These are phyloP conservation scores for Cecidostiba fungosa DNA, from an alignment of 2,888 invertebrate species.

Conservation along the genomic window DNA sequence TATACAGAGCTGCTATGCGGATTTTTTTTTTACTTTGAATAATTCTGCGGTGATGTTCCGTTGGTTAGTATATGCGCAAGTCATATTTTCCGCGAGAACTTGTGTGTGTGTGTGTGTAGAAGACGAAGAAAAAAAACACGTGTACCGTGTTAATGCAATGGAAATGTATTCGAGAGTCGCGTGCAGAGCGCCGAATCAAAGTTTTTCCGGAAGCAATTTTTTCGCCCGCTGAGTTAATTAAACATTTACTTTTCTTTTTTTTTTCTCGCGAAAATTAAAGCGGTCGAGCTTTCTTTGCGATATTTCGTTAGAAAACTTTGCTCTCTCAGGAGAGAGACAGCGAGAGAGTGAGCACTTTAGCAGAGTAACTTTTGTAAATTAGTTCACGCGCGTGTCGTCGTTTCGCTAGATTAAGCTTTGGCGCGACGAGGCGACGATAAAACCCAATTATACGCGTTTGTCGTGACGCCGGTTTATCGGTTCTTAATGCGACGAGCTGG, in stretches of 20 bases:
- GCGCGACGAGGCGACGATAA: constrained; percentile 38
- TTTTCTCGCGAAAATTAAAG: too few relatives aligned
- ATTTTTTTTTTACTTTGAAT: background rate
- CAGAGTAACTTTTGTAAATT: background rate
- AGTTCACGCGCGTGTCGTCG: background rate
- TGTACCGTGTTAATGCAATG: constrained; percentile 30
- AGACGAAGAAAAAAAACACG: constrained; percentile 16
- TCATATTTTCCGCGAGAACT: background rate
- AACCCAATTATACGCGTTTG: constrained; percentile 40
- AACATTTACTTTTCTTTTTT: background rate
- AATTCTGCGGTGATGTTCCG: background rate
- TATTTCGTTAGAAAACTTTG: background rate
- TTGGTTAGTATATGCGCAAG: background rate
- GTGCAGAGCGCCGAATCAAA: constrained; percentile 4
- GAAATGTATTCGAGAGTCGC: constrained; percentile 43
- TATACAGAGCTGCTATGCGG: background rate
- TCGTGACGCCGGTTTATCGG: constrained; percentile 23
- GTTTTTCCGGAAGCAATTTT: constrained; percentile 29
- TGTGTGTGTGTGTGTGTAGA: background rate
- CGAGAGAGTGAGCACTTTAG: too few relatives aligned
- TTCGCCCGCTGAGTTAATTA: constrained; percentile 6
- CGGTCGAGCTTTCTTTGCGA: too few relatives aligned
- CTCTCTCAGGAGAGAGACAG: too few relatives aligned
- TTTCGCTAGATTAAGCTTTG: constrained; percentile 39
- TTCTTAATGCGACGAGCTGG: background rate